Evolutionary conservation across 2,113 vertebrate genomes (phyloP).

Genomic region (Alethe castanea): DNA sequence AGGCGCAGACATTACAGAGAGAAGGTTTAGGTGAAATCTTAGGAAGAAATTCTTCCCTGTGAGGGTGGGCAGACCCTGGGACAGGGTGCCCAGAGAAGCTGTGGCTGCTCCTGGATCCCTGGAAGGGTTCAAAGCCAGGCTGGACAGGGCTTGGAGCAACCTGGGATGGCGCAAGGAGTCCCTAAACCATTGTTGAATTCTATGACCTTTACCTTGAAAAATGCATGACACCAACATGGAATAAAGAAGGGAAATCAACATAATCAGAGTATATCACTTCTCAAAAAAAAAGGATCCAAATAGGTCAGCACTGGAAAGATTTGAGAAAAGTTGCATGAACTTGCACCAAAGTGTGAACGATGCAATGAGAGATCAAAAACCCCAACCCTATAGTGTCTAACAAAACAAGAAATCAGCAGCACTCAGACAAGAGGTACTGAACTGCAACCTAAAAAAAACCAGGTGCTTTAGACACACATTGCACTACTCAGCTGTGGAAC

Average conservation of each 20-base stretch:
- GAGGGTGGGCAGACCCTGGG: accelerated
- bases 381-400: accelerated
- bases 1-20: background rate
- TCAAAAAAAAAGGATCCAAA: background rate
- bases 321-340: background rate
- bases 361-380: accelerated
- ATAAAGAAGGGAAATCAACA: background rate
- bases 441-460: background rate
- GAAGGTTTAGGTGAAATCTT: background rate
- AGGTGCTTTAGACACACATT: background rate
- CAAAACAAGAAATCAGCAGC: background rate
- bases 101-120: background rate
- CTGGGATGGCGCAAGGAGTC: accelerated
- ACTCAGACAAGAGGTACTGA: background rate
- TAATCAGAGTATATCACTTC: background rate
- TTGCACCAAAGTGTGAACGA: accelerated
- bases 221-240: accelerated
- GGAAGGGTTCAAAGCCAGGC: accelerated
- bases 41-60: background rate
- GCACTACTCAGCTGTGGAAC: background rate
- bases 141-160: accelerated
- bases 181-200: background rate
- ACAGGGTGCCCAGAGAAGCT: background rate
- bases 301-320: accelerated
- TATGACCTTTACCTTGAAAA: background rate